Evolutionary conservation across 2,113 vertebrate genomes (phyloP).

Genomic region (Embiotoca jacksoni): DNA sequence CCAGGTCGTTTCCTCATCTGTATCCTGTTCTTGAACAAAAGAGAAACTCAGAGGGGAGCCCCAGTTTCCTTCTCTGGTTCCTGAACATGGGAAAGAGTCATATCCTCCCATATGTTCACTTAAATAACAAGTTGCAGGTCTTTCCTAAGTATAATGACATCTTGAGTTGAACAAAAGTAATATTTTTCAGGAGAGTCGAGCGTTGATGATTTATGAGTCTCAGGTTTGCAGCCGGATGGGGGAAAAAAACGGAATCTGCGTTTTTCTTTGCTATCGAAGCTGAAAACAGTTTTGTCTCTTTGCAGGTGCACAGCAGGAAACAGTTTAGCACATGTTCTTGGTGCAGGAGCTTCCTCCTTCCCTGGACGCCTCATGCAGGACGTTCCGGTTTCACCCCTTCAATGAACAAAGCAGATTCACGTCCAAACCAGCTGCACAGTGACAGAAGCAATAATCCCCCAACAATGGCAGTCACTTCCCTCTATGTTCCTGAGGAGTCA

Average conservation of each 20-base stretch:
- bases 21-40: conserved; percentile 74
- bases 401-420: conserved; percentile 54
- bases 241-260: not conserved
- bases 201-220: conserved; percentile 2
- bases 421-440: conserved; percentile 17
- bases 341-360: conserved; percentile 54
- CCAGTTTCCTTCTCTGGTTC: conserved; percentile 61
- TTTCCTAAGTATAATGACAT: conserved; percentile 1
- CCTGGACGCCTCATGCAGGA: conserved; percentile 41
- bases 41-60: conserved; percentile 52
- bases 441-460: conserved; percentile 51
- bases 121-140: not conserved
- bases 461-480: conserved; percentile 79
- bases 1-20: conserved; percentile 75
- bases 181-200: not conserved
- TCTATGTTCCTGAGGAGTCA: conserved; percentile 78
- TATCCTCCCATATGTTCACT: conserved; percentile 21
- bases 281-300: conserved; percentile 17
- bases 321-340: conserved; percentile 15
- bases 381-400: not conserved
- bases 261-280: not conserved
- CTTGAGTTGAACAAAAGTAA: not conserved
- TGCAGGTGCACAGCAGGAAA: conserved; percentile 76
- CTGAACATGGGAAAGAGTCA: conserved; percentile 45
- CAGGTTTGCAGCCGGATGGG: not conserved